Evolutionary conservation across 37 sponge, comb jelly and placozoan genomes (phyloP).

Genomic region (Bolinopsis microptera): DNA sequence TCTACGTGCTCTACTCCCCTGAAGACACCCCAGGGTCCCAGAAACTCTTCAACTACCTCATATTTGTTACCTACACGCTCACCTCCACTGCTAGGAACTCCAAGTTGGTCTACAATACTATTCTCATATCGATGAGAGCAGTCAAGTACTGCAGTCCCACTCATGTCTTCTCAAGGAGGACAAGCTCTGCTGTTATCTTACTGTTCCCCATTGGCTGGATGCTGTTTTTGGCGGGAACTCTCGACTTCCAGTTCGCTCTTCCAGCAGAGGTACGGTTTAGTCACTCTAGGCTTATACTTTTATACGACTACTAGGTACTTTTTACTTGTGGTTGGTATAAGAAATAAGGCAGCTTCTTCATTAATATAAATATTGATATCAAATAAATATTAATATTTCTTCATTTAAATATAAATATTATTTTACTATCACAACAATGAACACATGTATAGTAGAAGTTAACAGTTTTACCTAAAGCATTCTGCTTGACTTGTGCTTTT

Average conservation of each 20-base stretch:
- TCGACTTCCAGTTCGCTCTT: not conserved
- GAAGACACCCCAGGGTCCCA: not conserved
- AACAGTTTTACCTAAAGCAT: too few species aligned
- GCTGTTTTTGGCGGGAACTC: not conserved
- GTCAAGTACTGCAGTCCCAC: not conserved
- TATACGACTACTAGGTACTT: too few species aligned
- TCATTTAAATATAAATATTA: too few species aligned
- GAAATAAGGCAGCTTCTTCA: too few species aligned
- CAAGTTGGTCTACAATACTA: not conserved
- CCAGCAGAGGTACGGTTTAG: slow-evolving; percentile 8
- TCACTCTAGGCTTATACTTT: too few species aligned
- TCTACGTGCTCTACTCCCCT: not conserved
- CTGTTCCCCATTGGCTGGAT: slow-evolving; percentile 4
- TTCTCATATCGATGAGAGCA: not conserved
- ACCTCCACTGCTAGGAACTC: not conserved
- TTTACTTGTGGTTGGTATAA: too few species aligned
- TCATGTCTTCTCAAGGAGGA: not conserved
- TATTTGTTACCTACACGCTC: not conserved
- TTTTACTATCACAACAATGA: too few species aligned
- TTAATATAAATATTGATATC: too few species aligned
- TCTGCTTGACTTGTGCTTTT: too few species aligned
- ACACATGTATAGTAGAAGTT: too few species aligned
- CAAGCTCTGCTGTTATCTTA: not conserved
- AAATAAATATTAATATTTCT: too few species aligned
- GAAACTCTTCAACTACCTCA: not conserved